Conservation (phyloP, 2,888 invertebrate genomes). For the Allygus modestus region DNA sequence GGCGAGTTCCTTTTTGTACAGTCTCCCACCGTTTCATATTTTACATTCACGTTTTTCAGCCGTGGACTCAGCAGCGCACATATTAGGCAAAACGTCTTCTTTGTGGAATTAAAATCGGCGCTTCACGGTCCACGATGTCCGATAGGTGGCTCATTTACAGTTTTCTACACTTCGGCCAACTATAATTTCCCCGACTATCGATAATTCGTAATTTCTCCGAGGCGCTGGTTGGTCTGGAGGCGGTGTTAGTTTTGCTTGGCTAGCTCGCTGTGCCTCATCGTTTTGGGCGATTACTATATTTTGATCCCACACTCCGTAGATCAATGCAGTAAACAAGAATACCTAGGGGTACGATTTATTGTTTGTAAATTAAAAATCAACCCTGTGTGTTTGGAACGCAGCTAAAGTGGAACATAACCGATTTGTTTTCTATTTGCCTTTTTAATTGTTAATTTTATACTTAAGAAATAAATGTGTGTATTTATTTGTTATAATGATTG, state of each 20-base stretch:
- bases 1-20: slow-evolving; percentile 41
- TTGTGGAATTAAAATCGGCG: slow-evolving; percentile 47
- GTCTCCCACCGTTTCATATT: slow-evolving; percentile 31
- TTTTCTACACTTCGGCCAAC: slow-evolving; percentile 14
- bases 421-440: too few relatives aligned
- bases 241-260: slow-evolving; percentile 19
- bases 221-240: not conserved
- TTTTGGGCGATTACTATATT: not conserved
- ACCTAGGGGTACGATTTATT: too few relatives aligned
- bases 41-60: slow-evolving; percentile 54
- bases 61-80: slow-evolving; percentile 15
- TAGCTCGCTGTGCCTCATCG: not conserved
- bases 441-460: too few relatives aligned
- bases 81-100: slow-evolving; percentile 58
- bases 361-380: too few relatives aligned
- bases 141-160: not conserved
- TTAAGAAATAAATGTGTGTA: too few relatives aligned
- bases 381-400: too few relatives aligned
- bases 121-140: slow-evolving; percentile 18
- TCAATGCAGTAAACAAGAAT: not conserved
- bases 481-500: too few relatives aligned
- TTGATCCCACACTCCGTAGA: slow-evolving; percentile 9
- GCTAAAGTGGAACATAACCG: too few relatives aligned
- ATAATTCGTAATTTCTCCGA: slow-evolving; percentile 33
- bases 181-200: slow-evolving; percentile 21